Conservation (phyloP, 2,113 vertebrate genomes). For the Zosterops borbonicus region DNA sequence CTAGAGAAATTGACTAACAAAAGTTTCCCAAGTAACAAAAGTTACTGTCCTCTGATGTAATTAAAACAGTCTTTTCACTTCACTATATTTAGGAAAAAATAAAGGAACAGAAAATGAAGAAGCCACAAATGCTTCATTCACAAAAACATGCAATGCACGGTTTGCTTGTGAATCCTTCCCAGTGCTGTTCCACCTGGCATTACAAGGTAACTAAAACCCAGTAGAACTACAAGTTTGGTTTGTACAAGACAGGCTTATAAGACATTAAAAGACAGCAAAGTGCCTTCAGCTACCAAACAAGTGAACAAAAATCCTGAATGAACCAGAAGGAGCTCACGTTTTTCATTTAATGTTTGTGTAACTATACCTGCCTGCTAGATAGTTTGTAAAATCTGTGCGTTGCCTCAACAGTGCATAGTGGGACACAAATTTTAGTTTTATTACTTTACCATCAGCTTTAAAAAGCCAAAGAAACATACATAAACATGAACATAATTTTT, state of each 20-base stretch:
- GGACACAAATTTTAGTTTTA: background rate
- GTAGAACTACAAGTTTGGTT: background rate
- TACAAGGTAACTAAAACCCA: background rate
- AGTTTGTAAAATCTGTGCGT: background rate
- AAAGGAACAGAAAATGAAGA: background rate
- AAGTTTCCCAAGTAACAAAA: background rate
- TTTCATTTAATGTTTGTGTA: background rate
- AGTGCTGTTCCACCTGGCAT: background rate
- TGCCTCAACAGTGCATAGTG: background rate
- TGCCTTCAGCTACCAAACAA: background rate
- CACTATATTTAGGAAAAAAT: background rate
- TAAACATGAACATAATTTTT: background rate
- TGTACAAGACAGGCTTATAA: background rate
- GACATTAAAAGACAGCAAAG: background rate
- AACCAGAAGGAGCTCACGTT: background rate
- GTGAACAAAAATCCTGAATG: background rate
- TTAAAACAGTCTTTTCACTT: background rate
- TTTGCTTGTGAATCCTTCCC: background rate
- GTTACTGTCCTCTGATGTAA: background rate
- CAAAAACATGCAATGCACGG: background rate
- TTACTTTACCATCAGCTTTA: background rate
- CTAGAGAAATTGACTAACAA: background rate
- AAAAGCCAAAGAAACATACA: background rate
- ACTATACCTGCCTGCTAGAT: fast-evolving
- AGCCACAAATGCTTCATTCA: background rate